Conservation (phyloP, 2,113 vertebrate genomes). For the Girardinichthys multiradiatus region DNA sequence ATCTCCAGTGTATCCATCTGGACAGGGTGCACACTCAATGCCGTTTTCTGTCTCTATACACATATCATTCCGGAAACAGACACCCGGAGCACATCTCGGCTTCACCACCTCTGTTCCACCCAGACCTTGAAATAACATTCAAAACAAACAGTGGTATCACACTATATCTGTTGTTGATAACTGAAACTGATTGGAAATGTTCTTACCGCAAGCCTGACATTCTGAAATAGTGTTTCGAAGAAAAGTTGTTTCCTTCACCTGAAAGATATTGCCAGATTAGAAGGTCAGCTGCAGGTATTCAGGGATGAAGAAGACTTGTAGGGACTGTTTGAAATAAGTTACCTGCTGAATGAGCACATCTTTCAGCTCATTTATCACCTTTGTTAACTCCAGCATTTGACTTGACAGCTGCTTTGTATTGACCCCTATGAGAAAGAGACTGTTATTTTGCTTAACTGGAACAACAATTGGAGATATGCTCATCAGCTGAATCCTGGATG, state of each 20-base stretch:
- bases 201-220: conserved; percentile 96
- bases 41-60: conserved; percentile 87
- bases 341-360: conserved; percentile 98
- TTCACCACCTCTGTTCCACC: conserved; percentile 78
- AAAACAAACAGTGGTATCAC: neutral
- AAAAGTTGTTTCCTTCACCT: conserved; percentile 98
- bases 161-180: neutral
- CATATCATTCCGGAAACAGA: conserved; percentile 89
- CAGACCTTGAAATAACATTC: conserved; percentile 64
- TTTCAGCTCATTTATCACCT: conserved; percentile 93
- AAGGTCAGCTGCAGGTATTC: conserved; percentile 18
- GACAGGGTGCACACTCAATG: conserved; percentile 92
- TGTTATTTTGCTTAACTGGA: conserved; percentile 39
- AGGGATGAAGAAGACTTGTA: conserved; percentile 34
- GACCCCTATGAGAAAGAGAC: conserved; percentile 80
- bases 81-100: conserved; percentile 83
- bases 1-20: conserved; percentile 92
- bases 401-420: conserved; percentile 93
- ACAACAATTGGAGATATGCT: conserved; percentile 10
- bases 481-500: conserved; percentile 12
- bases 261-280: conserved; percentile 24
- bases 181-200: neutral
- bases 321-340: conserved; percentile 42
- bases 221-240: conserved; percentile 96
- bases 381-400: conserved; percentile 95